Evolutionary conservation across 2,797 vertebrate species (phyloP).

Genomic region (Xyrichtys novacula): DNA sequence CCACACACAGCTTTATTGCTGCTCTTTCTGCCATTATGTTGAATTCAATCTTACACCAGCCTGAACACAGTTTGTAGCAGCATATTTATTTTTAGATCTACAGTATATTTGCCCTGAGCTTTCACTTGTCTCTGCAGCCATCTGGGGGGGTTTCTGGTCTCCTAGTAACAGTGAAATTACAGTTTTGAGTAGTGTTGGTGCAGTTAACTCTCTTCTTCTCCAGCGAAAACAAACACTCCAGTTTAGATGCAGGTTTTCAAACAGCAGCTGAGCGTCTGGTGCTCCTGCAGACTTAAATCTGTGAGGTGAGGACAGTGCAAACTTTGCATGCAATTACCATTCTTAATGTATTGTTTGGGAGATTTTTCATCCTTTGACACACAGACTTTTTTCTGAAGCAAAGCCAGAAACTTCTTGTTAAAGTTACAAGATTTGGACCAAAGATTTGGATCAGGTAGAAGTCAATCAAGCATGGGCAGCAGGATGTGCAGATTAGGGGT

Average conservation of each 20-base stretch:
- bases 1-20: not conserved
- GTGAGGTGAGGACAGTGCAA: not conserved
- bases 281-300: not conserved
- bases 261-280: not conserved
- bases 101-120: slow-evolving; percentile 24
- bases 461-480: too few relatives aligned
- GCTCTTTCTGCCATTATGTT: not conserved
- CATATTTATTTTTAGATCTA: not conserved
- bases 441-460: too few relatives aligned
- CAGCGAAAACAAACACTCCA: slow-evolving; percentile 22
- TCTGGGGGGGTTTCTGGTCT: slow-evolving; percentile 46
- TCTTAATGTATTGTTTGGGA: too few relatives aligned
- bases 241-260: slow-evolving; percentile 5
- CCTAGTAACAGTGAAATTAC: slow-evolving; percentile 65
- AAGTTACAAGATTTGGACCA: too few relatives aligned
- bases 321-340: not conserved
- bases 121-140: slow-evolving; percentile 27
- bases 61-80: not conserved
- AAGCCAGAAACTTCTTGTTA: too few relatives aligned
- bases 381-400: too few relatives aligned
- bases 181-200: slow-evolving; percentile 11
- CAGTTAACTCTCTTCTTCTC: not conserved
- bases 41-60: too few relatives aligned
- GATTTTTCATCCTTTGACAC: too few relatives aligned
- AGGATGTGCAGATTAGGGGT: too few relatives aligned